Evolutionary conservation across 1,140 invertebrate species (phyloP).

Genomic region (Aphaenogaster floridana): DNA sequence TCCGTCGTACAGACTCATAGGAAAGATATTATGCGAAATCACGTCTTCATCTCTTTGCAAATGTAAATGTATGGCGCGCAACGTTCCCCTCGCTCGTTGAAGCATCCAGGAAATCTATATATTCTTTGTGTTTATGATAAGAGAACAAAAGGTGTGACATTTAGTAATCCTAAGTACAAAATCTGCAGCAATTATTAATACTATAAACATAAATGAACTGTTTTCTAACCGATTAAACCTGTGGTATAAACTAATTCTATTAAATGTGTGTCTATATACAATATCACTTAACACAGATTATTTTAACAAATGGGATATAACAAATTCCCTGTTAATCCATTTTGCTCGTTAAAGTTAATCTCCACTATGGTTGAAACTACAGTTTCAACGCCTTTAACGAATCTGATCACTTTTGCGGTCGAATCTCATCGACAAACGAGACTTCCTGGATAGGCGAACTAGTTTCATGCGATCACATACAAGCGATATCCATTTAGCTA

Average conservation of each 20-base stretch:
- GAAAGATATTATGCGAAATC: slow-evolving; percentile 56
- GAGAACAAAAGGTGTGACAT: neutral
- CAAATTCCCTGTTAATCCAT: slow-evolving; percentile 19
- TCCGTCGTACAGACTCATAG: slow-evolving; percentile 13
- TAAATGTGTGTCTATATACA: neutral
- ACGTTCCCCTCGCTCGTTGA: slow-evolving; percentile 33
- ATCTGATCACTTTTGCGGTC: slow-evolving; percentile 52
- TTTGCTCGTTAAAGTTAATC: slow-evolving; percentile 37
- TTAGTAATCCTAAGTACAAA: neutral
- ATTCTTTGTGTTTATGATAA: neutral
- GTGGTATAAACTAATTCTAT: neutral
- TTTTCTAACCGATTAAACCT: slow-evolving; percentile 6
- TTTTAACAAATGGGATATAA: slow-evolving; percentile 1
- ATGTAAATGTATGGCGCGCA: slow-evolving; percentile 7
- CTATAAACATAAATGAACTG: neutral
- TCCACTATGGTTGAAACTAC: slow-evolving; percentile 15
- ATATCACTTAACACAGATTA: neutral
- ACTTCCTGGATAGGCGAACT: slow-evolving; percentile 65
- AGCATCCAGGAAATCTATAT: slow-evolving; percentile 44
- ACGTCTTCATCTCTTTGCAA: slow-evolving; percentile 17
- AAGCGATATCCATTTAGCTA: slow-evolving; percentile 56
- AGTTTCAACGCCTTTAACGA: slow-evolving; percentile 44
- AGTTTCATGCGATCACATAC: slow-evolving; percentile 66
- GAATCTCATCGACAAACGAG: slow-evolving; percentile 47
- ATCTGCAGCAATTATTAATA: slow-evolving; percentile 7